Evolutionary conservation across 2,797 vertebrate species (phyloP), one percentile per base, ranked within the genome.

Genomic region (Sebastes cheni): DNA sequence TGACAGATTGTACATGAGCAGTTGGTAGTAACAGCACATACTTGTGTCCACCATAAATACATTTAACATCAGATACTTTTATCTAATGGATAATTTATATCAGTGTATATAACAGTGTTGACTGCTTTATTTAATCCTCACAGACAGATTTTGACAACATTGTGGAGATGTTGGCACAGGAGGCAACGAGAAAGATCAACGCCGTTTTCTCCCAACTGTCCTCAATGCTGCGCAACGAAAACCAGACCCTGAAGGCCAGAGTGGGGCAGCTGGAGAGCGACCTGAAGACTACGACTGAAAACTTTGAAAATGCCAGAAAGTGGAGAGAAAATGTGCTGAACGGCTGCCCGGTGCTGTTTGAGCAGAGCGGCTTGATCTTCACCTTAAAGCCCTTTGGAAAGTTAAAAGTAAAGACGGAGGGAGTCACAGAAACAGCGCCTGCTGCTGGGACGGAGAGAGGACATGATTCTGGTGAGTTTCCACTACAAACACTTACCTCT

Each of bases 261-360:
- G 81, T 91, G 73, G 70, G 22, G 0, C 67, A 5, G 50, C 65
- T 93, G 82, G 86, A 94, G 86, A 39, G 13, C 3, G 62, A 91
- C 62, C 75, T 92, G 78, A 86, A 76, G 32, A 20, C 66, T 0
- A 2, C 36, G 46, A 78, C 50, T 0, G 75, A 78, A 8, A 46
- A 74, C 27, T 77, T 61, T 46, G 76, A 91, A 55, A 86, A 79
- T 1, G 82, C 88, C 73, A 55, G 34, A 8, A 20, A 5, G 62
- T 93, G 90, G 92, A 89, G 88, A 32, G 90, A 93, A 50, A 91
- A 80, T 1, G 86, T 93, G 13, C 79, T 91, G 75, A 93, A 13
- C 3, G 93, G 92, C 13, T 88, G 82, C 59, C 92, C 92, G 0
- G 84, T 93, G 2, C 91, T 94, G 61, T 87, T 93, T 6, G 59